Conservation (phyloP, 1,140 invertebrate genomes). For the Euura saliciscinereae region DNA sequence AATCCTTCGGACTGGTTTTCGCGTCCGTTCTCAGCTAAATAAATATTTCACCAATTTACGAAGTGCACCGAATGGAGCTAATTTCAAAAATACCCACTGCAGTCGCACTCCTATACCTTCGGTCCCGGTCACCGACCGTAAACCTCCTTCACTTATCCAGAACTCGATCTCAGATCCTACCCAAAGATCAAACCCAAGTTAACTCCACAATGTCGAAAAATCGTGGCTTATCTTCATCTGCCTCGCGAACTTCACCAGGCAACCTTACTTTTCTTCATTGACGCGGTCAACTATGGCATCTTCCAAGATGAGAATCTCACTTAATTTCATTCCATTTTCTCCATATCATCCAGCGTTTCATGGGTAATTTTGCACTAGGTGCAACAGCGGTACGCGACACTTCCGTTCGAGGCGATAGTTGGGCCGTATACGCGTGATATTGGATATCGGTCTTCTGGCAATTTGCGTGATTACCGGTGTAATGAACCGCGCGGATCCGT, state of each 20-base stretch:
- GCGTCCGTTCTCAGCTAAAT: neutral
- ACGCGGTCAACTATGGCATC: neutral
- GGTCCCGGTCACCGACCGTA: neutral
- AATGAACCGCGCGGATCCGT: neutral
- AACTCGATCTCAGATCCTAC: neutral
- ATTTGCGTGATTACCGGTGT: neutral
- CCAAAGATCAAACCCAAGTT: neutral
- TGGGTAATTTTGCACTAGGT: too few relatives aligned
- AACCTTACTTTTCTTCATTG: neutral
- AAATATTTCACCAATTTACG: neutral
- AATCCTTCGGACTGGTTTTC: neutral
- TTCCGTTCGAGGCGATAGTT: too few relatives aligned
- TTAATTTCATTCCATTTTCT: too few relatives aligned
- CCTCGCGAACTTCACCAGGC: neutral
- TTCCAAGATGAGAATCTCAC: too few relatives aligned
- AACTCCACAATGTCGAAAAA: neutral
- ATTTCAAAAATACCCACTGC: neutral
- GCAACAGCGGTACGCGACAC: too few relatives aligned
- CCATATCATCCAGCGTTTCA: too few relatives aligned
- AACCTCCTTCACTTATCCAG: neutral
- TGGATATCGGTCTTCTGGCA: neutral
- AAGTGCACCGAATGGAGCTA: conserved; percentile 1
- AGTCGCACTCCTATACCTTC: neutral
- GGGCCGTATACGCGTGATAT: neutral
- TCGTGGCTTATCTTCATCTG: neutral